Conservation (phyloP, 2,888 invertebrate genomes). For the Scaptomyza cyrtandrae region DNA sequence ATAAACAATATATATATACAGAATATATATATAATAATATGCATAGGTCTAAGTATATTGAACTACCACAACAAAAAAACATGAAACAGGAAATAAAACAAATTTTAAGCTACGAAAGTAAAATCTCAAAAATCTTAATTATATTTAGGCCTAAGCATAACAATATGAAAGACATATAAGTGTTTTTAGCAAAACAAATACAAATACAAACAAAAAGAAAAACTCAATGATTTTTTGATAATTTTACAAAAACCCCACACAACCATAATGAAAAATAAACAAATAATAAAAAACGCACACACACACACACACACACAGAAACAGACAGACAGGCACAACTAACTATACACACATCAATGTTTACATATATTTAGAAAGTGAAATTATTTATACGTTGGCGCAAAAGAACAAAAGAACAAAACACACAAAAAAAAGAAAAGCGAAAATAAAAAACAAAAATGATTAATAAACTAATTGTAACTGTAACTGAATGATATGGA, state of each 20-base stretch:
- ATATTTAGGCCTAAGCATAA: slow-evolving; percentile 72
- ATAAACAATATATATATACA: slow-evolving; percentile 45
- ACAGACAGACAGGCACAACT: slow-evolving; percentile 59
- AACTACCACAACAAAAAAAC: slow-evolving; percentile 64
- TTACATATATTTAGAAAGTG: slow-evolving; percentile 80
- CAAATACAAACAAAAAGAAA: slow-evolving; percentile 40
- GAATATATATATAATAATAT: slow-evolving; percentile 14
- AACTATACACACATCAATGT: slow-evolving; percentile 66
- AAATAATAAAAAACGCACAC: slow-evolving; percentile 54
- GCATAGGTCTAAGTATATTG: slow-evolving; percentile 52
- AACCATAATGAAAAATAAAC: slow-evolving; percentile 32
- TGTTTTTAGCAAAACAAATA: slow-evolving; percentile 71
- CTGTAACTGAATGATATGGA: slow-evolving; percentile 74
- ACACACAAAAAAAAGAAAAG: slow-evolving; percentile 22
- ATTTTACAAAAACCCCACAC: slow-evolving; percentile 73
- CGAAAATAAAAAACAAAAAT: slow-evolving; percentile 33
- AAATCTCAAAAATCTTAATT: slow-evolving; percentile 80
- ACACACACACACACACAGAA: slow-evolving; percentile 47
- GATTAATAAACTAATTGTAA: slow-evolving; percentile 71
- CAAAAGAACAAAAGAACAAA: slow-evolving; percentile 61
- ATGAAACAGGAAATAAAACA: slow-evolving; percentile 79
- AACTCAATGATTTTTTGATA: slow-evolving; percentile 77
- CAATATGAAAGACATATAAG: slow-evolving; percentile 74
- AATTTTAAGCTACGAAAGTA: slow-evolving; percentile 76
- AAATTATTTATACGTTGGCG: slow-evolving; percentile 77